These are phyloP conservation scores for Celastrina argiolus DNA, from an alignment of 2,888 invertebrate genomes.

Conservation along the genomic window DNA sequence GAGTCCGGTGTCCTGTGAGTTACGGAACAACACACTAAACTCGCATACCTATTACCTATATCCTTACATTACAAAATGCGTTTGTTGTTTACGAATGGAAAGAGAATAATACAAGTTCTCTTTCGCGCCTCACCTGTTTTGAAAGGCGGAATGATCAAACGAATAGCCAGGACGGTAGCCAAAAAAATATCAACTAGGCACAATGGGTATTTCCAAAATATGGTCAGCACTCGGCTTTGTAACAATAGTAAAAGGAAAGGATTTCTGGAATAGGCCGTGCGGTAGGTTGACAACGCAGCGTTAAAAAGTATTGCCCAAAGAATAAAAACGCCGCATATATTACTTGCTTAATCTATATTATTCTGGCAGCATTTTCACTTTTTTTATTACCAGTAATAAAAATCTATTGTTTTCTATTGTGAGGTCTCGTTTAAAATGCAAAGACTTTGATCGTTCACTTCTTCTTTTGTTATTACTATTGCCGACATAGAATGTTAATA, in stretches of 20 bases:
- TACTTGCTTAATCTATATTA: slow-evolving; percentile 39
- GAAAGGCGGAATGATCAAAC: slow-evolving; percentile 18
- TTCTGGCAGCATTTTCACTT: slow-evolving; percentile 30
- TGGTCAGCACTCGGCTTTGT: slow-evolving; percentile 10
- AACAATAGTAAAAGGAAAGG: slow-evolving; percentile 19
- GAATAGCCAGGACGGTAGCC: slow-evolving; percentile 15
- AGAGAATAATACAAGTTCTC: not conserved
- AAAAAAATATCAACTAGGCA: slow-evolving; percentile 14
- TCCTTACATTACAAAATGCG: not conserved
- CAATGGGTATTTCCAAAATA: slow-evolving; percentile 12
- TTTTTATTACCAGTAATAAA: slow-evolving; percentile 52
- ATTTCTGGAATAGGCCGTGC: slow-evolving; percentile 19
- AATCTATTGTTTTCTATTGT: slow-evolving; percentile 54
- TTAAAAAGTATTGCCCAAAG: slow-evolving; percentile 31
- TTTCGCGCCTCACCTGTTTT: not conserved
- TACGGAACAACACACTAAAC: no score
- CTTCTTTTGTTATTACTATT: slow-evolving; percentile 11
- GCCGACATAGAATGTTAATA: slow-evolving; percentile 16
- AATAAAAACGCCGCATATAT: slow-evolving; percentile 51
- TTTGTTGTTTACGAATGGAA: not conserved
- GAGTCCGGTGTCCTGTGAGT: no score
- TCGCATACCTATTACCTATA: no score
- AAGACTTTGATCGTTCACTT: slow-evolving; percentile 51
- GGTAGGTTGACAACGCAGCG: slow-evolving; percentile 17
- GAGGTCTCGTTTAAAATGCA: slow-evolving; percentile 44